Evolutionary conservation across 64 coral and sea anemone species (phyloP).

Genomic region (Montipora sp.): DNA sequence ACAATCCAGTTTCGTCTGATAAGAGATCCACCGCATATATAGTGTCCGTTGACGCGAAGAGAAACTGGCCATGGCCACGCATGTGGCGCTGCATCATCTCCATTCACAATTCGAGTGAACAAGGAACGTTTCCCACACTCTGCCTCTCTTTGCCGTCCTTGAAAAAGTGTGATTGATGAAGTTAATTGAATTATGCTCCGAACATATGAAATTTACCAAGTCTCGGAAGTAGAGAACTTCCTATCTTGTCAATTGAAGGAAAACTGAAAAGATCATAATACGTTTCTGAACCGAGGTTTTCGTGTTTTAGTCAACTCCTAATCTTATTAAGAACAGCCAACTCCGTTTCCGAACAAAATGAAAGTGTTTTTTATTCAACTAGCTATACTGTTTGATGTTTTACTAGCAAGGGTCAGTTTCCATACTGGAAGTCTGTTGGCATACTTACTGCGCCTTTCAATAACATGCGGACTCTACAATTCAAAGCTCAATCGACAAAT

Average conservation of each 20-base stretch:
- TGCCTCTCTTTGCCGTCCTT: no score
- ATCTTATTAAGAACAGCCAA: neutral
- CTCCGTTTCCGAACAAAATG: no score
- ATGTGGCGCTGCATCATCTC: constrained; percentile 10
- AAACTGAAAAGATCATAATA: neutral
- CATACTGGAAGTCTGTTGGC: no score
- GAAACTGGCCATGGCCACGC: constrained; percentile 33
- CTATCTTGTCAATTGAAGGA: no score
- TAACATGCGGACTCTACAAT: no score
- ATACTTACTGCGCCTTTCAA: no score
- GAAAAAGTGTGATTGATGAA: neutral
- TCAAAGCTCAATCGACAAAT: no score
- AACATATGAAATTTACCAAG: no score
- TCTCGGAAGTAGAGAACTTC: no score
- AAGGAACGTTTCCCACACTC: constrained; percentile 6
- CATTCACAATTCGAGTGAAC: constrained; percentile 16
- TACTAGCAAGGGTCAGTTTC: no score
- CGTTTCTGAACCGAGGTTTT: neutral
- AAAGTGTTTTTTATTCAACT: no score
- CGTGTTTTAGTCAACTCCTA: neutral
- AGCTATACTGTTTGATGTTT: no score
- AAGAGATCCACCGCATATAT: constrained; percentile 43
- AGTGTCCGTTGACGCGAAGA: constrained; percentile 3
- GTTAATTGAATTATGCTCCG: neutral
- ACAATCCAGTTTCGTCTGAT: constrained; percentile 28